phyloP scores from a whole-genome alignment of 1,140 invertebrate species.

The Goniozus legneri region DNA sequence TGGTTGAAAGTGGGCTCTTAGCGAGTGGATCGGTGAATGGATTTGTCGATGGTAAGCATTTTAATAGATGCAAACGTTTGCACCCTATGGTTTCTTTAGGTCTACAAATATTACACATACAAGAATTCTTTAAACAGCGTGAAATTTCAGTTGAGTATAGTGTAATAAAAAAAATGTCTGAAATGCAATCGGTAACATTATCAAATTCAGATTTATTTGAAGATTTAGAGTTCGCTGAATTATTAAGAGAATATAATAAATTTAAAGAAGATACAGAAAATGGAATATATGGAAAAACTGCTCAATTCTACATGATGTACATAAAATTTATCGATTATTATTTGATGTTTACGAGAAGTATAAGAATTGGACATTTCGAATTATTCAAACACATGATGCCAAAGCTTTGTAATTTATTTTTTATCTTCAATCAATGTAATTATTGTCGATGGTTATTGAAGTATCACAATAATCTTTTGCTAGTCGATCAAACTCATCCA shows the following conservation, averaged over 20 bases:
- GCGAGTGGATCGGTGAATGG: constrained; percentile 14
- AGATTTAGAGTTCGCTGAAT: constrained; percentile 10
- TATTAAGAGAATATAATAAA: constrained; percentile 19
- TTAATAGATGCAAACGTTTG: constrained; percentile 11
- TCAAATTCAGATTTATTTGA: neutral
- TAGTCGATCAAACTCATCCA: constrained; percentile 12
- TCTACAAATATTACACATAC: constrained; percentile 25
- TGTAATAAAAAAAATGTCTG: neutral
- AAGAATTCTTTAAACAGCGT: constrained; percentile 17
- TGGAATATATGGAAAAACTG: constrained; percentile 35
- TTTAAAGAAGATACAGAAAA: constrained; percentile 20
- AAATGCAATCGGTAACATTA: neutral
- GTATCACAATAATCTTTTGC: constrained; percentile 31
- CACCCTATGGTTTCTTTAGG: constrained; percentile 29
- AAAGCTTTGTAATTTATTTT: constrained; percentile 38
- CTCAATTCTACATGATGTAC: constrained; percentile 33
- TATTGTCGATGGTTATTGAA: constrained; percentile 29
- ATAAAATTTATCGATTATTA: constrained; percentile 32
- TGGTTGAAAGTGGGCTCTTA: constrained; percentile 33
- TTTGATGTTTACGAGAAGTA: constrained; percentile 17
- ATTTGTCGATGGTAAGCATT: constrained; percentile 45
- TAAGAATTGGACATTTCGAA: constrained; percentile 2
- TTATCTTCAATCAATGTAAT: constrained; percentile 36
- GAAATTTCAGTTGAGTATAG: neutral
- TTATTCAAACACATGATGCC: constrained; percentile 20